Base-by-base conservation (phyloP, 64 coral and sea anemone genomes). In the Orbicella faveolata region DNA sequence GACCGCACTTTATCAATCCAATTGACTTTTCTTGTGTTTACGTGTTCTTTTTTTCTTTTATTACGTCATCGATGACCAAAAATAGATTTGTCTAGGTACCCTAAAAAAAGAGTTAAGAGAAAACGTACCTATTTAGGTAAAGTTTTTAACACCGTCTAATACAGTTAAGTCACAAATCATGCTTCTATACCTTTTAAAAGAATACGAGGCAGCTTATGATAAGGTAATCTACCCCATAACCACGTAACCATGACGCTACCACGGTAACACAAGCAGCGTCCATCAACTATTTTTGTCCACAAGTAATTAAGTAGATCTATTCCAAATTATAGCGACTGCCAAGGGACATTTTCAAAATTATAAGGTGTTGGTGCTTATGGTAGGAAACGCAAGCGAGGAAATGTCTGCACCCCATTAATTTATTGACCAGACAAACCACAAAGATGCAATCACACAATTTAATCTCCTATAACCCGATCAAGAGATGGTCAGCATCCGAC, bases 391-490 rank as follows among this genome's bases (percentile, higher is more conserved):
- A 26, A 23, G 67, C 67, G 25, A 26, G 82, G 37, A 72, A 85
- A 85, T 73, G 10, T 73, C 82, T 70, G 21, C 67, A 70, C 67
- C 41, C 44, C 44, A 67, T 66, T 12, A 66, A 85, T 72, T 85
- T 51, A 52, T 6, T 4, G 36, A 85, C 36, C 82, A 85, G 82
- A 52, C 63, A 52, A 68, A 15, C 63, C 82, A 72, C 35, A 52
- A 83, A 70, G 39, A 2, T 26, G 36, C 20, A 72, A 37, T 20
- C 12, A 39, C 25, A 37, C 65, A 51, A 9, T 70, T 33, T 72
- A 52, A 85, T 63, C 64, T 85, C 18, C 16, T n/a, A 13, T 52
- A 84, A 84, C n/a, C 63, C 82, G 82, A 85, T 85, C 65, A 68
- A 9, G 17, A 14, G 6, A 52, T 15, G 65, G 20, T 72, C 72